Evolutionary conservation across 2,113 vertebrate species (phyloP), one percentile per base, ranked within the genome.

Genomic region (Fulmarus glacialis): DNA sequence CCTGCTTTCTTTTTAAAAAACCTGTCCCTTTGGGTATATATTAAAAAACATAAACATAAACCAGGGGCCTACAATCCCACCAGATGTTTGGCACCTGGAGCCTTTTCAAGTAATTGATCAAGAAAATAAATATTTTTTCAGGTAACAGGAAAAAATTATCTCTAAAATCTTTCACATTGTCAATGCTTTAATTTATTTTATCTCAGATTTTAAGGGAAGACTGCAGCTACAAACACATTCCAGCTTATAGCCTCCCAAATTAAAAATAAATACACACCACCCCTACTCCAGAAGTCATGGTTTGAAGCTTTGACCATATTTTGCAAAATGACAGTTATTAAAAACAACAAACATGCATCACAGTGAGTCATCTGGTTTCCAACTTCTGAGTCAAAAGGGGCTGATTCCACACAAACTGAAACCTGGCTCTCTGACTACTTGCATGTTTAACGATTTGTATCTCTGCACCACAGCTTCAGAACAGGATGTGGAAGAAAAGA

Each of bases 11-110:
- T 96, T 89, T 86, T 80, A 93, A 97, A 64, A 93, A 97, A 96
- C 81, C 59, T 94, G 84, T 93, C 88, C 91, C 93, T 96, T 92
- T 92, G 93, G 89, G 87, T 90, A 95, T 78, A 78, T 77, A 94
- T 93, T 95, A 67, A 91, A 97, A 97, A 95, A 66, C 38, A 96
- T 66, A 90, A 95, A 94, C 90, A 93, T 81, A 96, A 96, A 93
- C 74, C 53, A 97, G 92, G 36, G 55, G 68, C 80, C 95, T 74
- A 38, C 55, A 94, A 93, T 91, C 97, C 91, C 73, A 95, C 92
- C 97, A 98, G 98, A 98, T 98, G 97, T 96, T 98, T 94, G 93
- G 92, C 97, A 97, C 97, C 95, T 97, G 93, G 40, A 68, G 91
- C 26, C 87, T 90, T 98, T 92, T 50, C 96, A 73, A 97, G 92